Evolutionary conservation across 1,140 invertebrate species (phyloP), one percentile per base, ranked within the genome.

Genomic region (Cyrtorhinus lividipennis): DNA sequence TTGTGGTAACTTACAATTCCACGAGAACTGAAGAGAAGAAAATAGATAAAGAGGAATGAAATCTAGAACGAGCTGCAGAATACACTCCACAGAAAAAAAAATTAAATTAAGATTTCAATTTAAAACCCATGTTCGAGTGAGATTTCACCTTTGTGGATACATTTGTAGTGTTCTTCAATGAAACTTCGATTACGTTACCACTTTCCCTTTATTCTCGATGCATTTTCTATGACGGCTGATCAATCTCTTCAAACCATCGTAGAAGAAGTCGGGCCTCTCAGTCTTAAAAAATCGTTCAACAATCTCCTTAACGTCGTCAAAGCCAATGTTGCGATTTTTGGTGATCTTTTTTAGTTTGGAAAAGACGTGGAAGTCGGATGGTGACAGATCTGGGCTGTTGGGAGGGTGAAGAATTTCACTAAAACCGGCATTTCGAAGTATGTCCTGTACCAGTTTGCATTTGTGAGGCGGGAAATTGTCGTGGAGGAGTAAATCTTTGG

Each of bases 311-410:
- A 53, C 5, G 10, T 53, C 48, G 18, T 22, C 20, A 12, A 53
- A 22, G 20, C 5, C 3, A 5, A 12, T 53, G 18, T 53, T 53
- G 5, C 48, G 10, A 5, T 12, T 5, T 53, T 53, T 53, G 8
- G 18, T 13, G 20, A 53, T 20, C 56, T 64, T 24, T 64, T 66
- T 63, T 27, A 70, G 61, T 56, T 61, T 66, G 8, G 63, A 61
- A 26, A 71, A 69, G 26, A 70, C 25, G 61, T 67, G 25, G 63
- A 63, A 72, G 56, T 70, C 67, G 1, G 61, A 66, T 30, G 66
- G 68, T 24, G 69, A 62, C 46, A 70, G 64, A 61, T 69, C 67
- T 66, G 68, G 67, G 20, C 61, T 64, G 66, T 70, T 69, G 30
- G 66, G 65, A 24, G 68, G 67, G 64, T 69, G 65, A 26, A 56